These are phyloP conservation scores for Apteryx mantelli DNA, from an alignment of 2,113 vertebrate genomes.

Conservation along the genomic window DNA sequence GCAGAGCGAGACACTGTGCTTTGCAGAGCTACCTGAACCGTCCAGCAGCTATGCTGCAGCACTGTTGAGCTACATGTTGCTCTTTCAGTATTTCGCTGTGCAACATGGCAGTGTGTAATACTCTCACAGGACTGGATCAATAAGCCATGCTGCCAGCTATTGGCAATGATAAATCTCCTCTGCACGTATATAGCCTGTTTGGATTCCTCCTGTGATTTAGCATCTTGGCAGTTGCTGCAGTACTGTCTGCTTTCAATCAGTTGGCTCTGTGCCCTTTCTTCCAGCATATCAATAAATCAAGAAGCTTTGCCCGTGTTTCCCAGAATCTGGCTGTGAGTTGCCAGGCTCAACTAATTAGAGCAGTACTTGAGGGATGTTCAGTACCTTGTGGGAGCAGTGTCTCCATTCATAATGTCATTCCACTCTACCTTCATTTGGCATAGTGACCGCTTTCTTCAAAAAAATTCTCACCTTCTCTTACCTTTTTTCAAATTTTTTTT, in stretches of 20 bases:
- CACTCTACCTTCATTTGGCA: neutral
- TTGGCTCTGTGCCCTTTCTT: neutral
- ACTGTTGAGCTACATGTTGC: fast-evolving
- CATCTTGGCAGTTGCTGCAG: neutral
- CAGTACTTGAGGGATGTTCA: neutral
- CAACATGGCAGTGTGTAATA: fast-evolving
- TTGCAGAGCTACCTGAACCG: neutral
- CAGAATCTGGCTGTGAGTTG: neutral
- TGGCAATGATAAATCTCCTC: neutral
- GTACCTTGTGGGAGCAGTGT: neutral
- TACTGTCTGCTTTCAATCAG: neutral
- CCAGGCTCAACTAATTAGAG: neutral
- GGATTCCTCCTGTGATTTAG: neutral
- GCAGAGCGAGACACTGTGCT: neutral
- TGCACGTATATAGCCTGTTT: neutral
- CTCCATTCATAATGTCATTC: neutral
- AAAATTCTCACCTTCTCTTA: neutral
- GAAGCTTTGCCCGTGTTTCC: neutral
- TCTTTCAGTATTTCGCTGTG: neutral
- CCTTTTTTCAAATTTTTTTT: neutral
- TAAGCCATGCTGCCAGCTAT: neutral
- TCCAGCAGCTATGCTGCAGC: neutral
- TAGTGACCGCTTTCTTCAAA: neutral
- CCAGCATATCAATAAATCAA: neutral
- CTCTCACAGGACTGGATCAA: neutral